Evolutionary conservation across 1,140 invertebrate species (phyloP), one percentile per base, ranked within the genome.

Genomic region (Zaprionus tsacasi): DNA sequence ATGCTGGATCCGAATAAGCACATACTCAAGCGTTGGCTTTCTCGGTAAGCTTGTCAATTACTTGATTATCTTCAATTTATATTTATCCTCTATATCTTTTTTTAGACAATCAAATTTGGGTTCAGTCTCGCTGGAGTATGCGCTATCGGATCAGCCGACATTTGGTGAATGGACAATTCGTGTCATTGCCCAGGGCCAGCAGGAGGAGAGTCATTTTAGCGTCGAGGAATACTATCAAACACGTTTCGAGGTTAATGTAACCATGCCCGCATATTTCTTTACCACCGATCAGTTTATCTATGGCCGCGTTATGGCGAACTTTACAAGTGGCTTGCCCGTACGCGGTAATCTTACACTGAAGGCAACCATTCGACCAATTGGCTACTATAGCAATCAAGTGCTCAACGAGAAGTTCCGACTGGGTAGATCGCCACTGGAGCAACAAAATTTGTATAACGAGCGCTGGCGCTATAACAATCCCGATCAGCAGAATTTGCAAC

Each of bases 221-320:
- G 97, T 99, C 0, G 97, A 99, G 93, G 98, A 99, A 93, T 99
- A 98, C 93, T 99, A 99, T 93, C 97, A 98, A 92, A 97, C 96
- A 0, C 93, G 97, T 70, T 98, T 96, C 85, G 97, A 98, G 93
- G 98, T 99, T 0, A 99, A 99, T 93, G 97, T 99, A 0, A 99
- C 97, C 0, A 98, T 98, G 95, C 97, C 98, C 0, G 96, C 97
- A 1, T 99, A 98, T 90, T 97, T 99, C 91, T 96, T 98, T 87
- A 96, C 97, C 71, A 96, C 96, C 13, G 96, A 98, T 80, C 94
- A 94, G 4, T 97, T 94, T 81, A 95, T 99, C 73, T 94, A 95
- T 81, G 98, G 98, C 0, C 95, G 95, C 0, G 94, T 99, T 4
- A 96, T 97, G 94, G 98, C 98, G 0, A 99, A 99, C 95, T 99